Base-by-base conservation (phyloP, 1,140 invertebrate species). In the Oryzaephilus surinamensis region DNA sequence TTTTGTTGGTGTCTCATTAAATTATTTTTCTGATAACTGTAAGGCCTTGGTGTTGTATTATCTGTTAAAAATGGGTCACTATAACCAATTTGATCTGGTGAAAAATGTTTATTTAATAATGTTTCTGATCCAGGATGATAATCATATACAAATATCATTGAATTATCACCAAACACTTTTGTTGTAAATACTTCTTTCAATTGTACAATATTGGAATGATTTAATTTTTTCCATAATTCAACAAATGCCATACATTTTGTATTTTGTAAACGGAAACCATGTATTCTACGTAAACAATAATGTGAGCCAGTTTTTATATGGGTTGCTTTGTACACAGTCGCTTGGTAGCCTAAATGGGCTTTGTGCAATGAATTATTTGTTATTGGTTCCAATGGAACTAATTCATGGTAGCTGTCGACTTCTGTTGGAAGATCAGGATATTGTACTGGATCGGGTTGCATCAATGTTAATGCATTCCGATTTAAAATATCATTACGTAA, bases 131-230 rank as follows among this genome's bases (percentile, higher is more conserved):
- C 80, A 17, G 94, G 84, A 70, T 92, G 87, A 62, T 90, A 97
- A 60, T 97, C 92, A 64, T 96, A 97, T 31, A 96, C 90, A 69
- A 97, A 90, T 48, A 97, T 76, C 66, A 97, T 79, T 32, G 94
- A 96, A 70, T 88, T 84, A 73, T 97, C 94, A 54, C 86, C 84
- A 68, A 97, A 97, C 21, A 83, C 82, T 68, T 94, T 94, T 20
- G 93, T 96, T 7, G 89, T 90, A 64, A 97, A 97, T 36, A 91
- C 85, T 65, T 96, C 90, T 59, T 85, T 74, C 23, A 97, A 69
- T 47, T 86, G 79, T 26, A 96, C 87, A 43, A 97, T 74, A 72
- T 96, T 96, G 47, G 91, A 84, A 67, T 96, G 92, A 49, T 81
- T 77, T 13, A 97, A 66, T 62, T 89, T 84, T 59, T 93, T 93